A percentile compares a stretch with the other conserved stretches of the same genome.
phyloP scores from a whole-genome alignment of 2,113 vertebrate genomes.

The Anolis carolinensis region DNA sequence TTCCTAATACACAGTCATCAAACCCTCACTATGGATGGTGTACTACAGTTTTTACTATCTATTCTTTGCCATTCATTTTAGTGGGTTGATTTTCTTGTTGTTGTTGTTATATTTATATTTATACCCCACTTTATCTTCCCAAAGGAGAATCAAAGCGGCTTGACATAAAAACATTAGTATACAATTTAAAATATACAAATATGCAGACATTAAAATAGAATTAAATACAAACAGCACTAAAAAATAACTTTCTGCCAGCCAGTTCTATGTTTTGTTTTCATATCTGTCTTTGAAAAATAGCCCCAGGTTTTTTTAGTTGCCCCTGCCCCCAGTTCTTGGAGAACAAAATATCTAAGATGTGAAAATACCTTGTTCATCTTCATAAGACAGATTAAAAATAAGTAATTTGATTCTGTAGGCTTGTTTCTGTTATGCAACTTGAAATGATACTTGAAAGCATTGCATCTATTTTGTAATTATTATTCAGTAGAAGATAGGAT shows the following conservation, averaged over 20 bases:
- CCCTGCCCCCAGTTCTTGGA: background rate
- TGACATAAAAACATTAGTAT: too few relatives aligned
- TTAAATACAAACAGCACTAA: too few relatives aligned
- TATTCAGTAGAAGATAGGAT: background rate
- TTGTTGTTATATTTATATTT: too few relatives aligned
- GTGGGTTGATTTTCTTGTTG: background rate
- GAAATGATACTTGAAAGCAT: background rate
- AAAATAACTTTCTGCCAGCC: too few relatives aligned
- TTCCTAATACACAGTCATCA: background rate
- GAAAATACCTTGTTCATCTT: background rate
- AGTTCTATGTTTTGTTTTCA: background rate
- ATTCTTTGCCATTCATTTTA: background rate
- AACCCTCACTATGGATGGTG: background rate
- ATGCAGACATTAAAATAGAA: too few relatives aligned
- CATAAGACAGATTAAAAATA: background rate
- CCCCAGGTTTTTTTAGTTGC: background rate
- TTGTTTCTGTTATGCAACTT: constrained; percentile 10
- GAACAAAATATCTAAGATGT: background rate
- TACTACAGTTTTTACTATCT: background rate
- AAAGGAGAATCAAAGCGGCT: too few relatives aligned
- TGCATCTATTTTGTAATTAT: constrained; percentile 2
- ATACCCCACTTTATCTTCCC: too few relatives aligned
- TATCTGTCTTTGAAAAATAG: background rate
- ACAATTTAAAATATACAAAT: too few relatives aligned
- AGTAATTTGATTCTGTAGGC: background rate